phyloP scores from a whole-genome alignment of 2,888 invertebrate genomes.

The Tribolium freemani region DNA sequence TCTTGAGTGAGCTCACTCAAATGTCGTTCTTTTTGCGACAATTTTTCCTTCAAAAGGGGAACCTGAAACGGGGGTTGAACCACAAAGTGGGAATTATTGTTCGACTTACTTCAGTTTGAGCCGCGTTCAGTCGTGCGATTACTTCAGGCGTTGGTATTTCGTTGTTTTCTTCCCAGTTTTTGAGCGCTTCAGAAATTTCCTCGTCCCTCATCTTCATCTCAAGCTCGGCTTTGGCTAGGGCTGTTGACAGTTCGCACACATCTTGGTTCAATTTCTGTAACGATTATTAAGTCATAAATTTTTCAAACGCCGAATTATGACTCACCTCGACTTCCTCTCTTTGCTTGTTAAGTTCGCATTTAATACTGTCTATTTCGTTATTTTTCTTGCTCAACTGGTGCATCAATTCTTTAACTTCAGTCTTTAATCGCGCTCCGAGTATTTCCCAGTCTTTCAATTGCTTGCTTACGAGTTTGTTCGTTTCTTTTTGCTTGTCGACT shows the following conservation, averaged over 20 bases:
- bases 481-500: constrained; percentile 65
- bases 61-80: constrained; percentile 58
- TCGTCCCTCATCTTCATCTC: constrained; percentile 65
- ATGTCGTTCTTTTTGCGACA: constrained; percentile 67
- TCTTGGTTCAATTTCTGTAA: constrained; percentile 72
- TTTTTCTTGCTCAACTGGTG: constrained; percentile 70
- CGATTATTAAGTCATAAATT: constrained; percentile 7
- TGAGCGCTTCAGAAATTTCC: constrained; percentile 63
- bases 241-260: constrained; percentile 72
- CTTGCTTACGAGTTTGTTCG: constrained; percentile 64
- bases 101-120: constrained; percentile 64
- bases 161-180: constrained; percentile 66
- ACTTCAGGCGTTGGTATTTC: constrained; percentile 65
- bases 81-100: not conserved
- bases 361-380: constrained; percentile 70
- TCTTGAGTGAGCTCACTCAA: constrained; percentile 67
- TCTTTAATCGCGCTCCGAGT: constrained; percentile 71
- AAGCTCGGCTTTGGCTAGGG: constrained; percentile 68
- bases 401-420: constrained; percentile 72
- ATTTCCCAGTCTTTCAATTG: constrained; percentile 72
- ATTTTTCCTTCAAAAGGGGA: constrained; percentile 64
- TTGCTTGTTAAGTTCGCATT: constrained; percentile 71
- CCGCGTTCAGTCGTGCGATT: constrained; percentile 62
- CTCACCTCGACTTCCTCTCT: constrained; percentile 72
- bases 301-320: not conserved